Evolutionary conservation across 2,797 vertebrate species (phyloP), one percentile per base, ranked within the genome.

Genomic region (Tragelaphus eurycerus): DNA sequence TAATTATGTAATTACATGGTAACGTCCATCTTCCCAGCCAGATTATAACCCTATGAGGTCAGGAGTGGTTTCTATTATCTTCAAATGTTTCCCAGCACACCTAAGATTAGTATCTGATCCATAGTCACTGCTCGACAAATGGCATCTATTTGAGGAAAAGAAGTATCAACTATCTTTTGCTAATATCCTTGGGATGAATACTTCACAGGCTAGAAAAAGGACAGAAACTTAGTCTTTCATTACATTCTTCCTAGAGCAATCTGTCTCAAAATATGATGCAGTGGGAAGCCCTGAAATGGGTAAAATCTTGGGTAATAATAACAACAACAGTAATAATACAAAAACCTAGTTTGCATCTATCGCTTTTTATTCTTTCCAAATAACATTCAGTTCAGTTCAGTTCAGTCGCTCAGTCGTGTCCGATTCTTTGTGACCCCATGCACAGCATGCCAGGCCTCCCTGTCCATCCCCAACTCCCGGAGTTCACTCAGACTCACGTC

Each of bases 251-350:
- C 71, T 91, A 21, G 50, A 93, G 60, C 48, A 86, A 59, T 60
- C 55, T 96, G 76, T 64, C 94, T 62, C 67, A 86, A 93, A 90
- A 55, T 38, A 86, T 13, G 8, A 38, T 62, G 43, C 78, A 31
- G 50, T 7, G 79, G 4, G 48, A 78, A 93, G 46, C 4, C 25
- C 74, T 94, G n/a, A 92, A 85, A 46, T 82, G 14, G 29, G 50
- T 71, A 1, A 38, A 88, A 93, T 38, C 11, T 87, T 81, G 3
- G 81, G 10, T 29, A 64, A 38, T 67, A 52, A 87, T 5, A 34
- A 34, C 6, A 82, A 54, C 4, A 59, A 60, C 4, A 15, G 8
- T 34, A 74, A 91, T 27, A 60, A 86, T 43, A 46, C 6, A 60
- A 34, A 84, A 34, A 29, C 86, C 4, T 59, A 93, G 46, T 92